These are phyloP conservation scores for Grus americana DNA, from an alignment of 2,113 vertebrate species.

Conservation along the genomic window DNA sequence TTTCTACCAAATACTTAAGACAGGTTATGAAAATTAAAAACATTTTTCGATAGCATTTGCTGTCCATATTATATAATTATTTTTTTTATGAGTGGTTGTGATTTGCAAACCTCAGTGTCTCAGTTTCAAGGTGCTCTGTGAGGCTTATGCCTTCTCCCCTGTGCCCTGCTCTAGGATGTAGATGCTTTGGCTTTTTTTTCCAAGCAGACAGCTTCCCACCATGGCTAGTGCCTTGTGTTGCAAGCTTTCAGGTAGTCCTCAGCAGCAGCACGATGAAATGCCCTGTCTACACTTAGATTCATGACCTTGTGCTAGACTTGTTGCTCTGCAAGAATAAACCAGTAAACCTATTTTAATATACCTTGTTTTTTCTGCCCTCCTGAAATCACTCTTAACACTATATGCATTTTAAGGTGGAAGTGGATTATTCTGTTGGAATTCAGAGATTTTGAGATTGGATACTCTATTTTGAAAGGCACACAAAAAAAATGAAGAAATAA, in stretches of 20 bases:
- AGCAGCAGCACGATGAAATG: neutral
- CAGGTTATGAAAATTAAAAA: neutral
- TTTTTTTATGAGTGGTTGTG: neutral
- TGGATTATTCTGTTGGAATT: neutral
- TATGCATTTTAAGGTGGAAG: neutral
- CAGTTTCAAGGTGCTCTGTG: neutral
- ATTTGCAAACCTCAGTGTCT: neutral
- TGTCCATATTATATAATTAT: neutral
- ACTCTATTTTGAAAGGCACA: neutral
- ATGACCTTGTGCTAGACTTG: neutral
- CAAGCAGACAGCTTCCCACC: neutral
- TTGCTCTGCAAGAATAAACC: neutral
- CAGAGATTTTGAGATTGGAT: neutral
- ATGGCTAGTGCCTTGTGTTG: neutral
- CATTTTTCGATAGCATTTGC: neutral
- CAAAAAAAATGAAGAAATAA: neutral
- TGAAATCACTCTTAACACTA: neutral
- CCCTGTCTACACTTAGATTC: neutral
- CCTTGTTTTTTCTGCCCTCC: neutral
- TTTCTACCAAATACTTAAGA: neutral
- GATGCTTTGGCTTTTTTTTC: neutral
- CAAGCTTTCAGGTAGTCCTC: neutral
- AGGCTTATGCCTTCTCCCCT: neutral
- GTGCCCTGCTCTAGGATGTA: neutral
- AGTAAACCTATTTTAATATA: neutral